These are phyloP conservation scores for Pleuronectes platessa DNA, from an alignment of 2,113 vertebrate genomes.

Conservation along the genomic window DNA sequence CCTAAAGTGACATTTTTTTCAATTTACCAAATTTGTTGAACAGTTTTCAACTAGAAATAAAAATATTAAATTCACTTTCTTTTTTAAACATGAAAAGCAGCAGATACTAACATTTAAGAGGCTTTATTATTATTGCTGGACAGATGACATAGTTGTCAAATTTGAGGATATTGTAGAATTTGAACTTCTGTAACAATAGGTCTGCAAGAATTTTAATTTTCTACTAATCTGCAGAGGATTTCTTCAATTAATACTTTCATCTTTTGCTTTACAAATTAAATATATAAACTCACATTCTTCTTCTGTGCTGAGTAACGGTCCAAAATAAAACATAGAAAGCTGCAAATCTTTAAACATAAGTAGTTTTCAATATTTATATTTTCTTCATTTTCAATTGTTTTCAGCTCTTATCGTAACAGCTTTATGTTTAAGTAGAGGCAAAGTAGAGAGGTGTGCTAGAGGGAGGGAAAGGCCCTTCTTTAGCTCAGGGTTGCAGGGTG, in stretches of 20 bases:
- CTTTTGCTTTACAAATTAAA: too few relatives aligned
- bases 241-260: not conserved
- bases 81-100: not conserved
- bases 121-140: not conserved
- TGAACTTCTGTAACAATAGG: too few relatives aligned
- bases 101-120: not conserved
- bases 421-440: slow-evolving; percentile 1
- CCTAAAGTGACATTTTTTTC: not conserved
- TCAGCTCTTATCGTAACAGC: not conserved
- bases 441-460: slow-evolving; percentile 13
- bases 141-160: not conserved
- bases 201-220: too few relatives aligned
- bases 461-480: slow-evolving; percentile 36
- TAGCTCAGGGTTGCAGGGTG: slow-evolving; percentile 47
- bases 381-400: not conserved
- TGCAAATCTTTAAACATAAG: too few relatives aligned
- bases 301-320: too few relatives aligned
- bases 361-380: too few relatives aligned
- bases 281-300: too few relatives aligned
- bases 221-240: too few relatives aligned
- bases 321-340: too few relatives aligned
- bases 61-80: not conserved
- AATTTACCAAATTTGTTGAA: not conserved
- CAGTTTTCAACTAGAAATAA: not conserved
- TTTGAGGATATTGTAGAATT: too few relatives aligned